Base-by-base conservation (phyloP, 2,113 vertebrate species). In the Myotis lucifugus region DNA sequence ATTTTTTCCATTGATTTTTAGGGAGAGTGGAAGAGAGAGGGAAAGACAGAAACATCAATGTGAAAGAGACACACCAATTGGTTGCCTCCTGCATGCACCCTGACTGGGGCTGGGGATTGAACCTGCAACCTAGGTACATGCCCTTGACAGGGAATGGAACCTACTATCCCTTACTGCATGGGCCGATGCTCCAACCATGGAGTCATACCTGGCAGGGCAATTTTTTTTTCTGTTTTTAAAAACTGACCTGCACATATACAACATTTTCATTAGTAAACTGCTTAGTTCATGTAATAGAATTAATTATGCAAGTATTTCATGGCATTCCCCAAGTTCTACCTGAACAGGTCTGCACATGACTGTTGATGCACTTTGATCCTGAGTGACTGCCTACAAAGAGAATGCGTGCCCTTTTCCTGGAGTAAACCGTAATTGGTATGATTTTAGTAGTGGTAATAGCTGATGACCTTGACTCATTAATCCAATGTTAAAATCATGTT, bases 231-330 rank as follows among this genome's bases (percentile, higher is more conserved):
- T 69, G 29, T 85, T 27, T 69, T 69, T 34, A 34, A 69, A 69
- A 79, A 83, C 14, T 25, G 32, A 88, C 25, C 56, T 85, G 72
- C 9, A 96, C 69, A 56, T 74, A 92, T 50, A 91, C 19, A 93
- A 94, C 19, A 89, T 89, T 89, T 83, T 85, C 40, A 85, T 69
- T 89, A 96, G 61, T 82, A 94, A 96, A 91, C 13, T 89, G 61
- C 32, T 70, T 70, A 69, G 18, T 70, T 37, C n/a, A 70, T 37
- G 27, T 70, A 70, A 70, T 70, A 3, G 8, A 70, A 37, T 23
- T 40, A 70, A 70, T 70, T 70, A 23, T 5, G 9, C n/a, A 70
- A 40, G 34, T 70, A 70, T 23, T 40, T 70, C 9, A 70, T 37
- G 9, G 34, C 69, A 70, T 37, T 40, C 69, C 19, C 19, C 9